Conservation (phyloP, 2,797 vertebrate genomes). For the Cercopithecus hamlyni region DNA sequence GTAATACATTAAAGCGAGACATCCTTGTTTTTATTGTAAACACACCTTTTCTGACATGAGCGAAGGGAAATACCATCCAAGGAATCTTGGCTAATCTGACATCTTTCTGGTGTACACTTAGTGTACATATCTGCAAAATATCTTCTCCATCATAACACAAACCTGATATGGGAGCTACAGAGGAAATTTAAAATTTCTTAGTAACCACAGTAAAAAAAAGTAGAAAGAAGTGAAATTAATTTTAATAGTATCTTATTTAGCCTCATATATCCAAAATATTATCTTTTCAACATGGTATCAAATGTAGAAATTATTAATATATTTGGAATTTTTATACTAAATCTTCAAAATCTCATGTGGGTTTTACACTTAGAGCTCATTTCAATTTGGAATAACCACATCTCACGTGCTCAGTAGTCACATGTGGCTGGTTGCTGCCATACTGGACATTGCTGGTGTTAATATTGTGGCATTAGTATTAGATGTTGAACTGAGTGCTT, state of each 20-base stretch:
- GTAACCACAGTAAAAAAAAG: not conserved
- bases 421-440: not conserved
- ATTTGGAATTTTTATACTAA: not conserved
- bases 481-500: not conserved
- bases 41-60: not conserved
- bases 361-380: not conserved
- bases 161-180: not conserved
- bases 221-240: not conserved
- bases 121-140: not conserved
- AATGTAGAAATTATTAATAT: not conserved
- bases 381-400: not conserved
- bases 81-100: not conserved
- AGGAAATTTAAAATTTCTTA: not conserved
- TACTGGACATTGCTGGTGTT: not conserved
- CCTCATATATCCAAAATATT: not conserved
- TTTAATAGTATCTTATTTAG: conserved; percentile 32
- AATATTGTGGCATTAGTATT: not conserved
- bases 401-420: not conserved
- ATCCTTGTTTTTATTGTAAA: not conserved
- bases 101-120: not conserved
- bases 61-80: not conserved
- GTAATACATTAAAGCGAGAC: not conserved
- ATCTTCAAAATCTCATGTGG: not conserved
- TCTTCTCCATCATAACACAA: not conserved
- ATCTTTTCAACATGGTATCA: not conserved